phyloP scores from a whole-genome alignment of 2,888 invertebrate genomes.

The Eueremaeus valkanovi region DNA sequence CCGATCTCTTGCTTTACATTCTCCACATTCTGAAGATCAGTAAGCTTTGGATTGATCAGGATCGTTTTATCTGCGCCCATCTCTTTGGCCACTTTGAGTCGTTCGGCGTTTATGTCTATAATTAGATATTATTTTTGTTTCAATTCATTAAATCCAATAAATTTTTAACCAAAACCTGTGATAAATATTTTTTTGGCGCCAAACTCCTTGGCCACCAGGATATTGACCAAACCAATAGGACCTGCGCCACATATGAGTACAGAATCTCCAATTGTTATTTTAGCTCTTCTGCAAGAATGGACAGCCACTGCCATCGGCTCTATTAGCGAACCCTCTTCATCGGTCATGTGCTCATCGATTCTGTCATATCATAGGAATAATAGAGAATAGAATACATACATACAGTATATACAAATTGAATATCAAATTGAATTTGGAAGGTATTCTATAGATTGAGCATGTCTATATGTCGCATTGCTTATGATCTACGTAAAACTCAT shows the following conservation, averaged over 20 bases:
- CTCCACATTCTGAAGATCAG: neutral
- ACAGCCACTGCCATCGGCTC: slow-evolving; percentile 92
- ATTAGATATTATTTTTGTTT: neutral
- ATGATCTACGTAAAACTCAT: too few relatives aligned
- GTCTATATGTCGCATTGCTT: too few relatives aligned
- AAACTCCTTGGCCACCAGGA: slow-evolving; percentile 76
- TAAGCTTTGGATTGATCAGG: slow-evolving; percentile 46
- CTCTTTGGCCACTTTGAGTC: slow-evolving; percentile 52
- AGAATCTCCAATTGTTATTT: slow-evolving; percentile 58
- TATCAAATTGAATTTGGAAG: too few relatives aligned
- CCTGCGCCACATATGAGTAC: slow-evolving; percentile 59
- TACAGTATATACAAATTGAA: too few relatives aligned
- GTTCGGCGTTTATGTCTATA: slow-evolving; percentile 50
- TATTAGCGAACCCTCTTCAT: slow-evolving; percentile 88
- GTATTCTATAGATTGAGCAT: too few relatives aligned
- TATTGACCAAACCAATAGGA: slow-evolving; percentile 77
- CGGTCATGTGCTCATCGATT: slow-evolving; percentile 77
- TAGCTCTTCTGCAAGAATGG: slow-evolving; percentile 82
- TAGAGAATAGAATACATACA: too few relatives aligned
- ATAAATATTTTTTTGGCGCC: slow-evolving; percentile 74
- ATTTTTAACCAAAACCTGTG: slow-evolving; percentile 55
- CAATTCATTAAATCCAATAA: neutral
- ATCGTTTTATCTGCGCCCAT: slow-evolving; percentile 52
- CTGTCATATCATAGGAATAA: too few relatives aligned
- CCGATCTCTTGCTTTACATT: slow-evolving; percentile 56